A percentile compares a stretch with the other conserved stretches of the same genome.
These are phyloP conservation scores for Silvanus unidentatus DNA, from an alignment of 2,888 invertebrate species.

Conservation along the genomic window DNA sequence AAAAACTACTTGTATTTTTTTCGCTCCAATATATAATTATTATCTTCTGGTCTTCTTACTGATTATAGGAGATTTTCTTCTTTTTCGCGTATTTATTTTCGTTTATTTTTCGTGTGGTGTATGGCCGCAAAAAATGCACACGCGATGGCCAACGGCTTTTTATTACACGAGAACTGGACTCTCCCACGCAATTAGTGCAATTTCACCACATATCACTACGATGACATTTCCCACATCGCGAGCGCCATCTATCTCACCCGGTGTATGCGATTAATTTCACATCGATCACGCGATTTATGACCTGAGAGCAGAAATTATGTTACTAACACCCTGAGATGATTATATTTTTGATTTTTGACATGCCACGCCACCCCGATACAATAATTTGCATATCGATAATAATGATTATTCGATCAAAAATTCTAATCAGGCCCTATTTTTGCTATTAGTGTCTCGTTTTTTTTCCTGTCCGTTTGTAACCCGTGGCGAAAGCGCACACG, in stretches of 20 bases:
- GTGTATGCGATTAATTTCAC: no score
- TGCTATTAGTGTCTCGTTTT: neutral
- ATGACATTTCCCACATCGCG: no score
- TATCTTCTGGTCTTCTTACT: no score
- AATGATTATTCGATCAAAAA: no score
- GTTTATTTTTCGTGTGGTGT: constrained; percentile 9
- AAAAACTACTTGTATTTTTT: no score
- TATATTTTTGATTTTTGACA: no score
- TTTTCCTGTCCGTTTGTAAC: neutral
- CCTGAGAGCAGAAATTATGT: neutral
- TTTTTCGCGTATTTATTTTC: neutral
- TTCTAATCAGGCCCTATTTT: neutral
- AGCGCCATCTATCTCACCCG: no score
- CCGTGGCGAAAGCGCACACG: no score
- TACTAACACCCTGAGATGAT: neutral
- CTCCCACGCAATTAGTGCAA: constrained; percentile 12
- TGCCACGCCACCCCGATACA: neutral
- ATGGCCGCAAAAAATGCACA: constrained; percentile 11
- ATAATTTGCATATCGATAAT: no score
- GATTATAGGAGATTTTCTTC: no score
- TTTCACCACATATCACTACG: no score
- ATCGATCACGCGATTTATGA: neutral
- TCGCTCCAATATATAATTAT: no score
- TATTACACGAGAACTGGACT: constrained; percentile 1
- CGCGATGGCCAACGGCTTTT: constrained; percentile 12